These are phyloP conservation scores for Thoracochromis brauschi DNA, from an alignment of 2,113 vertebrate genomes.

Conservation along the genomic window DNA sequence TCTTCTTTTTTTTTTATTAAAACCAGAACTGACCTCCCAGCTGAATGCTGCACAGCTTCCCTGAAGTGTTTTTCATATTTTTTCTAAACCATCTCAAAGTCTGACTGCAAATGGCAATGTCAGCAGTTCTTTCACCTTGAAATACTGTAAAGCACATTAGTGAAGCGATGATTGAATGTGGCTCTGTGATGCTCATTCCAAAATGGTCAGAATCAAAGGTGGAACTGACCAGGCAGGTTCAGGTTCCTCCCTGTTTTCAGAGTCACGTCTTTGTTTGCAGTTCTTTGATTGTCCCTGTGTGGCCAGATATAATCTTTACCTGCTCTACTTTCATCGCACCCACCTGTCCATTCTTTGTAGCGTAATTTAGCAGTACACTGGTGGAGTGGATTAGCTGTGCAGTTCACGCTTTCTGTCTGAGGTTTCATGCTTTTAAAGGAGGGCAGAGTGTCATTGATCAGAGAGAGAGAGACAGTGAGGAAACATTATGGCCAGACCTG, in stretches of 20 bases:
- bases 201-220: neutral
- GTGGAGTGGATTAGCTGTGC: conserved; percentile 41
- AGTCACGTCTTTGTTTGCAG: neutral
- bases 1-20: neutral
- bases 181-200: neutral
- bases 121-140: neutral
- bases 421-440: conserved; percentile 21
- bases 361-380: conserved; percentile 19
- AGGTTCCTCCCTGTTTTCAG: neutral
- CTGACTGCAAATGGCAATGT: neutral
- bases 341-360: neutral
- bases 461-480: conserved; percentile 23
- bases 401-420: conserved; percentile 24
- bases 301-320: neutral
- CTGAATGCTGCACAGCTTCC: neutral
- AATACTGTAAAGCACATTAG: neutral
- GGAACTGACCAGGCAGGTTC: neutral
- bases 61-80: neutral
- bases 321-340: neutral
- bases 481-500: conserved; percentile 41
- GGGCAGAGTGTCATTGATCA: conserved; percentile 48
- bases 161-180: neutral
- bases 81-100: neutral
- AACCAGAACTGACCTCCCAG: neutral
- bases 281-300: neutral